Conservation (phyloP, 1,140 invertebrate genomes). For the Cotesia vestalis region DNA sequence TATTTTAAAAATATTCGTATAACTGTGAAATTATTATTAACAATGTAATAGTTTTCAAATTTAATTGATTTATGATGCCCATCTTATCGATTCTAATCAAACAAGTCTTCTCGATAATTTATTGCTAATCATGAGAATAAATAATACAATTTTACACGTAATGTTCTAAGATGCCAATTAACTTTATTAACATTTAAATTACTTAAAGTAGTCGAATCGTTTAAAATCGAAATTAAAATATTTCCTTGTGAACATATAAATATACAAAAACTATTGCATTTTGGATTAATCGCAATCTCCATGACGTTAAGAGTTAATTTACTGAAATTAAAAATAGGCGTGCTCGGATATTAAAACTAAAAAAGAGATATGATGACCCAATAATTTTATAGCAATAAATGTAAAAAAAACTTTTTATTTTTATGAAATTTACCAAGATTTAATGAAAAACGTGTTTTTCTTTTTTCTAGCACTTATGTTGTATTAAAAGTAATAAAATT, state of each 20-base stretch:
- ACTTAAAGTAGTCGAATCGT: constrained; percentile 45
- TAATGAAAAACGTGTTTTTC: neutral
- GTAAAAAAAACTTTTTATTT: constrained; percentile 40
- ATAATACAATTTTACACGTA: neutral
- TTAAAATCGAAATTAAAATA: constrained; percentile 31
- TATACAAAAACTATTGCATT: constrained; percentile 43
- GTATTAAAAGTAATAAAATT: constrained; percentile 48
- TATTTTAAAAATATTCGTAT: constrained; percentile 29
- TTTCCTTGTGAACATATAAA: constrained; percentile 29
- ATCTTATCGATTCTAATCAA: no score
- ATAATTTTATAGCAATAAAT: constrained; percentile 47
- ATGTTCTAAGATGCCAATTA: constrained; percentile 56
- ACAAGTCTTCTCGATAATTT: no score
- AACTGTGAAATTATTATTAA: no score
- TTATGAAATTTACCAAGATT: constrained; percentile 40
- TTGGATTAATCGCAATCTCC: constrained; percentile 44
- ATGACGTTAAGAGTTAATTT: constrained; percentile 48
- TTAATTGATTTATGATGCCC: no score
- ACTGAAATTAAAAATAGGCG: constrained; percentile 38
- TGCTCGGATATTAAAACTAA: constrained; percentile 39
- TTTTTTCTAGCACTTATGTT: constrained; percentile 46
- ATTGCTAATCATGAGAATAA: no score
- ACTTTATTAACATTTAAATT: constrained; percentile 37
- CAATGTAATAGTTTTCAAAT: no score
- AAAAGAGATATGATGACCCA: constrained; percentile 38